Evolutionary conservation across 2,113 vertebrate genomes (phyloP).

Genomic region (Turdus rufiventris): DNA sequence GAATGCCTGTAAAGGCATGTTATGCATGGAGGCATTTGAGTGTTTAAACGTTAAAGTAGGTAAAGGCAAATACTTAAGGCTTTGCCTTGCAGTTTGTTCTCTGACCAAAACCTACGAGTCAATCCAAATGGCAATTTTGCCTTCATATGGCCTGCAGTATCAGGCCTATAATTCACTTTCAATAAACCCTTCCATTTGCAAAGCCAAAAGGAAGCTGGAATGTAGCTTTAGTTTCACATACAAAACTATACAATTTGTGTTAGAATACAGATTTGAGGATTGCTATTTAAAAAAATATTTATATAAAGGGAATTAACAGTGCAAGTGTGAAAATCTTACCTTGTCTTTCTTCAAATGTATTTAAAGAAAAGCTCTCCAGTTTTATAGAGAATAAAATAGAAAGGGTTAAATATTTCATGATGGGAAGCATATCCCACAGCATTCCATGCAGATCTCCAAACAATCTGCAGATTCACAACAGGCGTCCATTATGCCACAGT

Average conservation of each 20-base stretch:
- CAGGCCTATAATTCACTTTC: not conserved
- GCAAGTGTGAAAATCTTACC: conserved; percentile 67
- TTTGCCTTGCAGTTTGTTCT: not conserved
- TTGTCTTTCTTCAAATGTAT: conserved; percentile 47
- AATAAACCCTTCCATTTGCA: conserved; percentile 40
- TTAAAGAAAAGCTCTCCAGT: conserved; percentile 71
- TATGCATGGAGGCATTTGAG: not conserved
- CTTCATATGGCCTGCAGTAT: not conserved
- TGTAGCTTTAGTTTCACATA: conserved; percentile 61
- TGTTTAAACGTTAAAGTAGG: not conserved
- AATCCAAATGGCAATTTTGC: not conserved
- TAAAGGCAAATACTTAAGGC: conserved; percentile 23
- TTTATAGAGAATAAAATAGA: conserved; percentile 56
- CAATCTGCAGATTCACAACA: conserved; percentile 98
- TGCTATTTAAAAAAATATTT: conserved; percentile 23
- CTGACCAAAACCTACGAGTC: not conserved
- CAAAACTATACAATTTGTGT: conserved; percentile 39
- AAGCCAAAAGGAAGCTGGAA: conserved; percentile 45
- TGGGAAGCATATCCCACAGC: conserved; percentile 98
- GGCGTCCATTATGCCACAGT: conserved; percentile 97
- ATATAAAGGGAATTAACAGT: conserved; percentile 66
- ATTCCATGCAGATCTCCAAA: conserved; percentile 99
- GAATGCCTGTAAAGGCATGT: not conserved
- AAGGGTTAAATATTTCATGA: conserved; percentile 77
- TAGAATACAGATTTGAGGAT: conserved; percentile 11